phyloP scores from a whole-genome alignment of 1,140 invertebrate species.

The Drosophila neocordata region DNA sequence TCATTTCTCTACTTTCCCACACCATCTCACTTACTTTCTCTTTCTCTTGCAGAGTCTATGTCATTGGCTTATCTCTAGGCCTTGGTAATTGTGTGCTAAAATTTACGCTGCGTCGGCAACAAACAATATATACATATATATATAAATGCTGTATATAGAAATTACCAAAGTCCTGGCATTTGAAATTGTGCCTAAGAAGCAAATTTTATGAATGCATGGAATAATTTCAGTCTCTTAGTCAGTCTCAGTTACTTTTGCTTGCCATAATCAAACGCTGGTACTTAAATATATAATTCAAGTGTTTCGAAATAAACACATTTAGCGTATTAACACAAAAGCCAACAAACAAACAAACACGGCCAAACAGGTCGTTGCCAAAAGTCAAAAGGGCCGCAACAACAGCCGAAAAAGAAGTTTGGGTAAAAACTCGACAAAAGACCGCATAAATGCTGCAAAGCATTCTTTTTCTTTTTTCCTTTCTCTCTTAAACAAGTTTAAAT shows the following conservation, averaged over 20 bases:
- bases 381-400: constrained; percentile 4
- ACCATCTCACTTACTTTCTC: background rate
- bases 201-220: constrained; percentile 79
- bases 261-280: constrained; percentile 51
- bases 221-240: constrained; percentile 43
- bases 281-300: constrained; percentile 72
- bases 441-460: constrained; percentile 79
- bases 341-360: background rate
- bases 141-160: constrained; percentile 14
- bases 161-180: constrained; percentile 30
- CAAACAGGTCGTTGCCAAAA: constrained; percentile 5
- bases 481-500: constrained; percentile 71
- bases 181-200: constrained; percentile 66
- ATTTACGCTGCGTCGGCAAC: constrained; percentile 63
- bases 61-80: constrained; percentile 57
- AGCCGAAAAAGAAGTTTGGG: constrained; percentile 4
- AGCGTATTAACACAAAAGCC: constrained; percentile 40
- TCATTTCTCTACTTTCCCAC: constrained; percentile 51
- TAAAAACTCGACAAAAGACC: constrained; percentile 62
- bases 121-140: background rate
- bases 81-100: constrained; percentile 77
- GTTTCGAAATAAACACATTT: constrained; percentile 61
- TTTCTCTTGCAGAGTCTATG: background rate
- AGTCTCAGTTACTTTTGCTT: constrained; percentile 13
- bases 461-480: constrained; percentile 33